Base-by-base conservation (phyloP, 2,113 vertebrate species). In the Nothoprocta pentlandii region DNA sequence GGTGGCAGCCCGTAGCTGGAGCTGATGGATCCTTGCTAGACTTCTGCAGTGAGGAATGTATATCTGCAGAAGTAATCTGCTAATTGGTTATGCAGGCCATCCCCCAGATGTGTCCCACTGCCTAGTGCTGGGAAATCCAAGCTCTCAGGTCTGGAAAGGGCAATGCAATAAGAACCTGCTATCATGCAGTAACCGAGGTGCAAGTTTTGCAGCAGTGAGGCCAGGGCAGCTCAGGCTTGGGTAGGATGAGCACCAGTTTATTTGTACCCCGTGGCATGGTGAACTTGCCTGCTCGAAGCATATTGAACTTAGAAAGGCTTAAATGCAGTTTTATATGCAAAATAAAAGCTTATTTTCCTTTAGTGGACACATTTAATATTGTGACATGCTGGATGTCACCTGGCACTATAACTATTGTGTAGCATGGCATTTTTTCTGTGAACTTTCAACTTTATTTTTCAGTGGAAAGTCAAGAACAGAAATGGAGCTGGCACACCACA, bases 141-240 rank as follows among this genome's bases (percentile, higher is more conserved):
- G 88, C 90, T 94, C 64, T 81, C 64, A 42, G 80, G 61, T 92
- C 90, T 95, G 41, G 63, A 94, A 88, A 96, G 87, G 73, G 76
- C 95, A 96, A 92, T 89, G 90, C 70, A 95, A 93, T 95, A 95
- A 95, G 95, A 96, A 85, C 67, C 83, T 90, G 92, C 91, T 95
- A 92, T 93, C 93, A 80, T 94, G 70, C 75, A 92, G 92, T 91
- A 92, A 96, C 92, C 87, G 91, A 94, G 80, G 89, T 84, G 80
- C 87, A 85, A 90, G 92, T 87, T 95, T 96, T 93, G 80, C 53
- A 87, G 64, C 28, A 74, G 49, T 20, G 93, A 89, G 58, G 80
- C 66, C 84, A 92, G 84, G 82, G 86, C 80, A 79, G 92, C 74
- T 89, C 83, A 63, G 79, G 54, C 79, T 89, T 82, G 75, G 64